A percentile compares a stretch with the other conserved stretches of the same genome.
phyloP scores from a whole-genome alignment of 2,888 invertebrate genomes.

The Cybosia mesomella region DNA sequence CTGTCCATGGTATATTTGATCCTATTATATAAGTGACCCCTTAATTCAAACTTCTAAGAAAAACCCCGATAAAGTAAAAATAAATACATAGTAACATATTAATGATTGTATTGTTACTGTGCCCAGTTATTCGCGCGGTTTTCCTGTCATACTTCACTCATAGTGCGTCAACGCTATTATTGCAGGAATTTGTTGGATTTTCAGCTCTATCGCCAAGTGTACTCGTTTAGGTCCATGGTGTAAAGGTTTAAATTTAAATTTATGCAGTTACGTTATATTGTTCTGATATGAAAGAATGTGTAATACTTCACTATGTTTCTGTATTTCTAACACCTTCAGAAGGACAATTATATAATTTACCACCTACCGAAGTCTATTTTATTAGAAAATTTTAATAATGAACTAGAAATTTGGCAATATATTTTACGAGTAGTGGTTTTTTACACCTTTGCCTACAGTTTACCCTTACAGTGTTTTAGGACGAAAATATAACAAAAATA shows the following conservation, averaged over 20 bases:
- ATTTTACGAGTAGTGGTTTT: too few species aligned
- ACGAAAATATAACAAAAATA: too few species aligned
- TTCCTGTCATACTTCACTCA: slow-evolving; percentile 47
- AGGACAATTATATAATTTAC: too few species aligned
- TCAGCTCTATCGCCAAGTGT: slow-evolving; percentile 36
- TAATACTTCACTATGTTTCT: too few species aligned
- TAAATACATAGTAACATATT: slow-evolving; percentile 29
- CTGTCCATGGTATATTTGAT: too few species aligned
- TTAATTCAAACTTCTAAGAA: neutral
- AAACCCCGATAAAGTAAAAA: slow-evolving; percentile 1
- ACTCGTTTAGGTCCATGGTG: neutral
- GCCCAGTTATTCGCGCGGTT: slow-evolving; percentile 49
- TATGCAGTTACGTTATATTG: too few species aligned
- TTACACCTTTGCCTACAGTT: too few species aligned
- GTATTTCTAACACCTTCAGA: too few species aligned
- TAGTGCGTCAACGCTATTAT: slow-evolving; percentile 59
- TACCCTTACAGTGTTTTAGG: too few species aligned
- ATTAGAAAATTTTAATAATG: neutral
- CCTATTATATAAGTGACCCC: neutral
- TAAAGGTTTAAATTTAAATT: neutral
- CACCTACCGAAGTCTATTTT: too few species aligned
- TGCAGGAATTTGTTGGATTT: slow-evolving; percentile 48
- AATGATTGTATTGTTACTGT: slow-evolving; percentile 37
- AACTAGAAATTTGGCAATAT: too few species aligned
- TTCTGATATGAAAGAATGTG: too few species aligned